phyloP scores from a whole-genome alignment of 1,140 invertebrate species.

The Anagrus nilaparvatae region DNA sequence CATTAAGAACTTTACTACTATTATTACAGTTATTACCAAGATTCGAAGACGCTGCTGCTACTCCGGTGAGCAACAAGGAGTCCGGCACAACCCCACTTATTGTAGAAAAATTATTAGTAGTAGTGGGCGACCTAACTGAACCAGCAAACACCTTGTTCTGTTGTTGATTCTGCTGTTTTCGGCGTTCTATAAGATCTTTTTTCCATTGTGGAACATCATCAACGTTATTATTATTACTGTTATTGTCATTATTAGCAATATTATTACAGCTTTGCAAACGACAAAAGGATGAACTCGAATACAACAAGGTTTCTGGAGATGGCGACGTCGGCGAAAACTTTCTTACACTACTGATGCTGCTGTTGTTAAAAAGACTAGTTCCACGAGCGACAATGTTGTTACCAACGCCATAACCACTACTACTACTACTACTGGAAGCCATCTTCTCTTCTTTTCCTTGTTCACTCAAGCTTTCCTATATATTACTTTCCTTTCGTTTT shows the following conservation, averaged over 20 bases:
- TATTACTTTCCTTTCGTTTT: slow-evolving; percentile 9
- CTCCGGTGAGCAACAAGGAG: slow-evolving; percentile 10
- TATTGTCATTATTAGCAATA: no score
- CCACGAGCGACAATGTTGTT: not conserved
- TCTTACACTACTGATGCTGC: not conserved
- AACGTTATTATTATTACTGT: slow-evolving; percentile 12
- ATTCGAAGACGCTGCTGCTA: slow-evolving; percentile 23
- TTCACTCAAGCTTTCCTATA: slow-evolving; percentile 5
- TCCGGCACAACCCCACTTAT: slow-evolving; percentile 6
- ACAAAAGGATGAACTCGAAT: no score
- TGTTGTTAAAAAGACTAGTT: not conserved
- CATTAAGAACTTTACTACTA: no score
- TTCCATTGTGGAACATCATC: slow-evolving; percentile 54
- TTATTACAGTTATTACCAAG: slow-evolving; percentile 34
- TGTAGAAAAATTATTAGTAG: slow-evolving; percentile 1
- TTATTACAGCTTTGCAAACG: no score
- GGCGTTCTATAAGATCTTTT: slow-evolving; percentile 58
- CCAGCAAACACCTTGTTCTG: slow-evolving; percentile 28
- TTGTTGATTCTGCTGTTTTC: slow-evolving; percentile 39
- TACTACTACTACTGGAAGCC: slow-evolving; percentile 22
- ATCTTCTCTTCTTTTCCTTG: slow-evolving; percentile 19
- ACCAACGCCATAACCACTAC: not conserved
- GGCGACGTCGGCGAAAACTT: not conserved
- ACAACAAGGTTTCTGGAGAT: not conserved
- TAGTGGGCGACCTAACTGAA: slow-evolving; percentile 12